Percentiles rank a stretch among this genome's conserved stretches.
Conservation (phyloP, 2,888 invertebrate genomes). For the Pycnomerus fuliginosus region DNA sequence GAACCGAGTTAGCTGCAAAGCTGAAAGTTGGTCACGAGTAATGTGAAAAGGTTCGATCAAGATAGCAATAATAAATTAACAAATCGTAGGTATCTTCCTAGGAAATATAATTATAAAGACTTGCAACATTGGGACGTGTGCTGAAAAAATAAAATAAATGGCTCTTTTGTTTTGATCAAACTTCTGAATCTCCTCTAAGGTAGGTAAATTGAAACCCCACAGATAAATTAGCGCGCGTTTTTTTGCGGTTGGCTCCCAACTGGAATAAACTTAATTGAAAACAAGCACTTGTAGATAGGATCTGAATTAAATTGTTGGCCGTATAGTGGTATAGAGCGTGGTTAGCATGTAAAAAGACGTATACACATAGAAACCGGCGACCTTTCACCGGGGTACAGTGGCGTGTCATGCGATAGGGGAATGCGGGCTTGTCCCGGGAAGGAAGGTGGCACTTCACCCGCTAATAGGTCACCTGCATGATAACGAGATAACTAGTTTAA, state of each 20-base stretch:
- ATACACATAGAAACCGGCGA: conserved; percentile 22
- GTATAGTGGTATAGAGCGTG: conserved; percentile 35
- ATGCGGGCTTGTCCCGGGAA: conserved; percentile 32
- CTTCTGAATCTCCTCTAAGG: too few species aligned
- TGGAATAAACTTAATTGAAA: conserved; percentile 47
- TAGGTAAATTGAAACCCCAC: too few species aligned
- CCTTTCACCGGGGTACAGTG: conserved; percentile 35
- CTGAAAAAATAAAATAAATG: too few species aligned
- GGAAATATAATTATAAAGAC: too few species aligned
- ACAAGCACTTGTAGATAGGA: conserved; percentile 42
- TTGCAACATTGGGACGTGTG: too few species aligned
- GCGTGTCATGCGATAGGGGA: conserved; percentile 35
- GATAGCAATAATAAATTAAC: too few species aligned
- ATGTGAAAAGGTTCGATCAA: too few species aligned
- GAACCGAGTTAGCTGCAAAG: too few species aligned
- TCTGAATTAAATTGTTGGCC: conserved; percentile 40
- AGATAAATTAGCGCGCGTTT: conserved; percentile 24
- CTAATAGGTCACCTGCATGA: conserved; percentile 36
- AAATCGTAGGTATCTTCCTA: too few species aligned
- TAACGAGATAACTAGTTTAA: conserved; percentile 11
- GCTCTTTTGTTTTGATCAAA: too few species aligned
- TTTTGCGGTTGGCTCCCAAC: conserved; percentile 32
- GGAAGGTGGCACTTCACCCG: conserved; percentile 24
- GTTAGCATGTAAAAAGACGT: conserved; percentile 36
- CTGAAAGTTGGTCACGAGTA: too few species aligned